Evolutionary conservation across 2,797 vertebrate species (phyloP), one percentile per base, ranked within the genome.

Genomic region (Acomys russatus): DNA sequence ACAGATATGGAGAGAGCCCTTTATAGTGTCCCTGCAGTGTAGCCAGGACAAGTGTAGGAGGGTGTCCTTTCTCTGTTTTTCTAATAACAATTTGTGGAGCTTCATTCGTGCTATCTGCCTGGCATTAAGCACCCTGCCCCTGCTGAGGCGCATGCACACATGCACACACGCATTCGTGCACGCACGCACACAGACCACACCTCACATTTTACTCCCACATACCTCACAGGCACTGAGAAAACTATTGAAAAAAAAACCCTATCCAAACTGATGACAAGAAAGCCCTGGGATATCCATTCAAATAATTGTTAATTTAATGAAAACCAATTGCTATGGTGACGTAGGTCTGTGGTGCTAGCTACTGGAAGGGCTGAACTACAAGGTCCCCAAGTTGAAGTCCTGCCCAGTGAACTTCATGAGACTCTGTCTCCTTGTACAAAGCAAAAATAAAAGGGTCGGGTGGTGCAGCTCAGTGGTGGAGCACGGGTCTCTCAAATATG

Each of bases 21-120:
- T 25, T 7, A 2, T 4, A 15, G 6, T 83, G 61, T 92, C 22
- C 15, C n/a, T 8, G n/a, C 9, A 2, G 0, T 0, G 0, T 64
- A 25, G 7, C 11, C 14, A 25, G 38, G 70, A 12, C 17, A 3
- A 9, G 35, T 3, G 11, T 9, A 33, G 23, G 22, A 3, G 88
- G 54, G 5, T 4, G 0, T 25, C 68, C 20, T 59, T 35, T 68
- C 38, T 74, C 38, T 25, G 10, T 18, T 76, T 35, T 23, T 56
- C 0, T 82, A 76, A 14, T 33, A 63, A 14, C 11, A 64, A 0
- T 30, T 51, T 56, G 3, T 4, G 23, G 23, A 54, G 25, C 56
- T 77, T 78, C 66, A 30, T 71, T 78, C 5, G 6, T 14, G 28
- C n/a, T 70, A 9, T 33, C 6, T 23, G 68, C 23, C 3, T 77